Percentiles rank a stretch among this genome's conserved stretches.
These are phyloP conservation scores for Euplagia quadripunctaria DNA, from an alignment of 2,888 invertebrate genomes.

Conservation along the genomic window DNA sequence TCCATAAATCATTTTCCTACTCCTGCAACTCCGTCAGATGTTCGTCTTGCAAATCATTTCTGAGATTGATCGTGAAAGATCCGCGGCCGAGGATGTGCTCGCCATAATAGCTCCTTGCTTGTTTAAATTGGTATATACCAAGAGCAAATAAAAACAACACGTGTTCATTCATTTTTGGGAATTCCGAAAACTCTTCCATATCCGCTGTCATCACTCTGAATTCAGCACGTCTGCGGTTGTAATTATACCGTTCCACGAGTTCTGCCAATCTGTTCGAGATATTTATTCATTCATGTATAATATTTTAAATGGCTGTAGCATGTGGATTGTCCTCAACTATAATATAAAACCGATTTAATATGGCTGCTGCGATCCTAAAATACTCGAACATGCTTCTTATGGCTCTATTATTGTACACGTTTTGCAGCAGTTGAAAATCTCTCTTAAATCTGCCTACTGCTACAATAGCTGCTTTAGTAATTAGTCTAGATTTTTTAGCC, in stretches of 20 bases:
- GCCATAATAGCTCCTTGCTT: neutral
- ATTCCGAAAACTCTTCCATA: neutral
- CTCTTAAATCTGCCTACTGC: slow-evolving; percentile 14
- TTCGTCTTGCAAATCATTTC: neutral
- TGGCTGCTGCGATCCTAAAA: slow-evolving; percentile 20
- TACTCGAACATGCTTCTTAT: slow-evolving; percentile 13
- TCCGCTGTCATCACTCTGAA: neutral
- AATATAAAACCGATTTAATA: too few species aligned
- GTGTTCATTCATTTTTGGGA: neutral
- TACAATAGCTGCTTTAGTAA: slow-evolving; percentile 21
- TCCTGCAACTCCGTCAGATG: too few species aligned
- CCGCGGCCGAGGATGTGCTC: neutral
- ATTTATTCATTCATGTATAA: neutral
- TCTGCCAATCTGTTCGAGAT: neutral
- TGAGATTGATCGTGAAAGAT: neutral
- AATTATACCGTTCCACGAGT: neutral
- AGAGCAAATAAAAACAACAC: neutral
- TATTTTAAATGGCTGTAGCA: too few species aligned
- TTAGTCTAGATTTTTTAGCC: slow-evolving; percentile 20
- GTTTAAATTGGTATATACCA: neutral
- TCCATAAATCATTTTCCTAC: too few species aligned
- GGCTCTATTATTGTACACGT: slow-evolving; percentile 12
- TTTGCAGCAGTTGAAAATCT: slow-evolving; percentile 11
- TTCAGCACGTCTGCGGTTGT: neutral
- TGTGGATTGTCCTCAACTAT: neutral